These are phyloP conservation scores for Stercorarius parasiticus DNA, from an alignment of 2,113 vertebrate genomes.

Conservation along the genomic window DNA sequence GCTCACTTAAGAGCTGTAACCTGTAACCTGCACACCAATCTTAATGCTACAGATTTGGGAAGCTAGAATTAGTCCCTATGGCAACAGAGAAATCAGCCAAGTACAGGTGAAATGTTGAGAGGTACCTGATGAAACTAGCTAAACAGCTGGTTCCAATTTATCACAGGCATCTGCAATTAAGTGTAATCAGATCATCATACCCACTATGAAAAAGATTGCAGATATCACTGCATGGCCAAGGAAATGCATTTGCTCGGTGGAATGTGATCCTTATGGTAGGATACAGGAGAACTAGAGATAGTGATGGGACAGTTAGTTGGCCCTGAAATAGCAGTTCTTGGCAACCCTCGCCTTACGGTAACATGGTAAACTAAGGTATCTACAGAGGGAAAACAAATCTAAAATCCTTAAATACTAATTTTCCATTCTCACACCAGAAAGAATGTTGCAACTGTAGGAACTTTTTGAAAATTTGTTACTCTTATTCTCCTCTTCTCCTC, in stretches of 20 bases:
- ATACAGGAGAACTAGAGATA: neutral
- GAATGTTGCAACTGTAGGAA: neutral
- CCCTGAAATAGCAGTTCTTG: neutral
- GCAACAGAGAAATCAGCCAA: constrained; percentile 21
- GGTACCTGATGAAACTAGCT: neutral
- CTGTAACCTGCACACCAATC: neutral
- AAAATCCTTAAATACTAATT: neutral
- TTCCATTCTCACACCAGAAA: neutral
- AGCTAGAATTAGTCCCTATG: constrained; percentile 18
- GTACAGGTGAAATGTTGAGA: neutral
- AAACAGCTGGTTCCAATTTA: neutral
- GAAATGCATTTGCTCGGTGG: neutral
- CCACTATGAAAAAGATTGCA: neutral
- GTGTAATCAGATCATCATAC: neutral
- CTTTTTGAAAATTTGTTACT: neutral
- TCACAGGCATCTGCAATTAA: neutral
- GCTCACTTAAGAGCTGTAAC: neutral
- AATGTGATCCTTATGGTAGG: neutral
- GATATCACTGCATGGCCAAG: neutral
- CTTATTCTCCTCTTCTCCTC: neutral
- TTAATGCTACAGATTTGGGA: neutral
- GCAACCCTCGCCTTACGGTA: neutral
- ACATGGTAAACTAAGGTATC: neutral
- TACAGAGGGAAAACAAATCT: neutral
- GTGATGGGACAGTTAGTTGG: neutral